phyloP scores from a whole-genome alignment of 1,140 invertebrate species.

The Zaprionus davidi region DNA sequence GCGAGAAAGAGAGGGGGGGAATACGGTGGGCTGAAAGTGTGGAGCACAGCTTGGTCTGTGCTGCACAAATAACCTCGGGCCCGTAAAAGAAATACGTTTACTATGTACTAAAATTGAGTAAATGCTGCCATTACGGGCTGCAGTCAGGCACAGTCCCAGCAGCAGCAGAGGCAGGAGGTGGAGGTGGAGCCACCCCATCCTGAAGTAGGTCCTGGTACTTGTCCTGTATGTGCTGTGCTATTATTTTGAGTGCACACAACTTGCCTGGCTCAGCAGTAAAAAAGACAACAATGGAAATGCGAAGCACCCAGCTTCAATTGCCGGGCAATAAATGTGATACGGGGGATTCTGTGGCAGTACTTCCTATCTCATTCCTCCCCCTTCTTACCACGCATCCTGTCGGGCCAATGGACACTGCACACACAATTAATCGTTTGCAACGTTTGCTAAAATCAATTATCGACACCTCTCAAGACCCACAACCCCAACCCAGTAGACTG shows the following conservation, averaged over 20 bases:
- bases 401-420: slow-evolving; percentile 18
- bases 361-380: background rate
- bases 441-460: slow-evolving; percentile 69
- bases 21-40: slow-evolving; percentile 13
- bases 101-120: slow-evolving; percentile 81
- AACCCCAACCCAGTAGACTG: background rate
- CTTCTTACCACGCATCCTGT: background rate
- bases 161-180: slow-evolving; percentile 1
- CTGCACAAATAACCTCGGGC: slow-evolving; percentile 72
- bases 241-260: slow-evolving; percentile 77
- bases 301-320: slow-evolving; percentile 55
- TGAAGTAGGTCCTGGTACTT: slow-evolving; percentile 40
- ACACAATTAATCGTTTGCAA: slow-evolving; percentile 65
- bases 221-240: slow-evolving; percentile 57
- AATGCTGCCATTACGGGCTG: slow-evolving; percentile 76
- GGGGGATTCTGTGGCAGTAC: slow-evolving; percentile 5
- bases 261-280: slow-evolving; percentile 59
- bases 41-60: slow-evolving; percentile 20
- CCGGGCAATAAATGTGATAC: slow-evolving; percentile 50
- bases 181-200: background rate
- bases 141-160: slow-evolving; percentile 50
- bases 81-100: slow-evolving; percentile 80
- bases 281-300: slow-evolving; percentile 55
- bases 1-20: background rate
- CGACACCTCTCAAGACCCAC: slow-evolving; percentile 9